Evolutionary conservation across 53 echinoderm and acorn worm genomes (phyloP).

Genomic region (Henricia sp.): DNA sequence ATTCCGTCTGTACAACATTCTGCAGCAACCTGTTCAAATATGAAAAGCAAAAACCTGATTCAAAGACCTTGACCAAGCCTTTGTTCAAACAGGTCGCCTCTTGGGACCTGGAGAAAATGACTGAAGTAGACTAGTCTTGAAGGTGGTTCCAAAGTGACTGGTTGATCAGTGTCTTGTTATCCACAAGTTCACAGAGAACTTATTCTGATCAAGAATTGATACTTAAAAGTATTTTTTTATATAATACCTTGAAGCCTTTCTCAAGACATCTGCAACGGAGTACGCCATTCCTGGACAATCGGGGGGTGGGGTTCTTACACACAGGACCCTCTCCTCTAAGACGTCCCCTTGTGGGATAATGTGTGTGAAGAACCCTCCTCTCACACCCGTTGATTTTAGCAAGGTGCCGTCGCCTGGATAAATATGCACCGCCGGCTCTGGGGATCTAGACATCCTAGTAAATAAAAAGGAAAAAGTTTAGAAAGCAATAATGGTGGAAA

Average conservation of each 20-base stretch:
- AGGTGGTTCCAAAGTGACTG: too few relatives aligned
- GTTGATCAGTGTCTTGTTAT: too few relatives aligned
- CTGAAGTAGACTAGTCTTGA: too few relatives aligned
- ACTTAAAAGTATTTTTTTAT: too few relatives aligned
- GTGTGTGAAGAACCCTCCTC: constrained; percentile 70
- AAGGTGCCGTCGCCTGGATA: constrained; percentile 82
- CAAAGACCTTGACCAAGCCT: not conserved
- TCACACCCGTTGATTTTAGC: constrained; percentile 50
- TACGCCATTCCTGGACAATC: constrained; percentile 58
- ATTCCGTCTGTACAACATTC: constrained; percentile 13
- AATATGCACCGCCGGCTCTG: constrained; percentile 49
- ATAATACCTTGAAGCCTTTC: constrained; percentile 74
- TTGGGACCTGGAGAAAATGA: too few relatives aligned
- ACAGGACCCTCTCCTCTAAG: constrained; percentile 70
- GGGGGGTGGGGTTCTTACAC: constrained; percentile 59
- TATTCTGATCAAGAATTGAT: too few relatives aligned
- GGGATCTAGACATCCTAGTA: constrained; percentile 17
- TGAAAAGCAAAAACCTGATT: not conserved
- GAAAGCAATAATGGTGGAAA: too few relatives aligned
- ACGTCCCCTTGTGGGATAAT: constrained; percentile 32
- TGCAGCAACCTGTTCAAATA: constrained; percentile 53
- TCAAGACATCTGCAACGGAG: constrained; percentile 64
- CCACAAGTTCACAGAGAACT: too few relatives aligned
- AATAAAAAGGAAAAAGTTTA: too few relatives aligned
- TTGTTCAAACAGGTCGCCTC: too few relatives aligned